Evolutionary conservation across 2,888 invertebrate genomes (phyloP), one percentile per base, ranked within the genome.

Genomic region (Phytoseiulus persimilis): DNA sequence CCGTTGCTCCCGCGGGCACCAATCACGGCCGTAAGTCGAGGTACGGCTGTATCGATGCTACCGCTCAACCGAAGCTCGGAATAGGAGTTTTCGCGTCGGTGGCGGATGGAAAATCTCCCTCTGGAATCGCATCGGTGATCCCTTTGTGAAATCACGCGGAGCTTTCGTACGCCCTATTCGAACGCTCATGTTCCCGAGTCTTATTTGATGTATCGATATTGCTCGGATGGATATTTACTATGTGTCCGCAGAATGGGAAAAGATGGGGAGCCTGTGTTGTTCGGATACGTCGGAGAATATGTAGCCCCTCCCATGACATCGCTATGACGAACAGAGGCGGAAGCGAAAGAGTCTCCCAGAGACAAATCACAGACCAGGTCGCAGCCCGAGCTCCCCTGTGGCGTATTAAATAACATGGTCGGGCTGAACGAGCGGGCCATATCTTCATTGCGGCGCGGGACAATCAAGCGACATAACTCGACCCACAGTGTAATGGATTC

Each of bases 281-380:
- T 65, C 65, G 65, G 65, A 65, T 65, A 65, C 65, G 65, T 28
- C 65, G 65, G 65, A 65, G 65, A 65, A 65, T 65, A 65, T 65
- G 65, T 65, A 65, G 65, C 65, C 65, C 65, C 65, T 65, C 65
- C 65, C 65, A 65, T 65, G 65, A 65, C 65, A 65, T 65, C 65
- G 65, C 65, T 65, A 65, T 65, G 65, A 65, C 65, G 65, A 65
- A 65, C 65, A 18, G 65, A 65, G 65, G 65, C 65, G 65, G 65
- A 65, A 65, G 65, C 65, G 65, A 65, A 65, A 65, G 65, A 65
- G 65, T 65, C 65, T 65, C 65, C 65, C 65, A 23, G 65, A 65
- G 65, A 65, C 65, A 65, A 65, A 65, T 65, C 65, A 65, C 65
- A 65, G 65, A 65, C 65, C 65, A 23, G 23, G 65, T 65, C 14